Evolutionary conservation across 1,140 invertebrate species (phyloP), one percentile per base, ranked within the genome.

Genomic region (Drosophila ficusphila): DNA sequence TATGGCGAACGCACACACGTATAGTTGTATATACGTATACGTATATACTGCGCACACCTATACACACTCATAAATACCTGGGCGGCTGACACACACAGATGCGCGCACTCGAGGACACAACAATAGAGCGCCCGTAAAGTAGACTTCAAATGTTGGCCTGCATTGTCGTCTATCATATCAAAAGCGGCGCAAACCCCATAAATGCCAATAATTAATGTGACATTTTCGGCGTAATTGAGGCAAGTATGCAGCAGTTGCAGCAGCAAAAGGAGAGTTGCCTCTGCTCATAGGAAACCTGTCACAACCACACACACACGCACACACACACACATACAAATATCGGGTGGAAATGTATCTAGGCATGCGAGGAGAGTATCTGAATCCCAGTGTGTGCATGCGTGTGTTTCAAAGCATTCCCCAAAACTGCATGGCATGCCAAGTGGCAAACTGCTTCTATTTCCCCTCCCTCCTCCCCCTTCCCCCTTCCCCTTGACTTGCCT

Each of bases 181-280:
- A 82, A 78, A 88, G 82, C 82, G 61, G 36, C 77, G 77, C 73
- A 81, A 88, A 70, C 81, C 73, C 69, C 82, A 88, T 88, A 86
- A 86, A 86, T 86, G 82, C 82, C 77, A 86, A 86, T 86, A 88
- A 86, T 86, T 86, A 86, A 86, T 86, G 82, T 86, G 82, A 86
- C 82, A 86, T 86, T 81, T 86, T 85, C 72, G 76, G 65, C 81
- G 76, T 85, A 85, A 85, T 85, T 85, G 79, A 76, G 72, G 79
- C 76, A 75, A 62, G 41, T 65, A 79, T 70, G 70, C 56, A 82
- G 61, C 60, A 46, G 25, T 23, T 39, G 62, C 41, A 76, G 65
- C 39, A 49, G 41, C 53, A 44, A 53, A 19, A 16, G 25, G 23
- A 21, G 49, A 27, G 27, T 19, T 21, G 19, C n/a, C n/a, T n/a